Conservation (phyloP, 2,888 invertebrate genomes). For the Dasysyrphus tricinctus region DNA sequence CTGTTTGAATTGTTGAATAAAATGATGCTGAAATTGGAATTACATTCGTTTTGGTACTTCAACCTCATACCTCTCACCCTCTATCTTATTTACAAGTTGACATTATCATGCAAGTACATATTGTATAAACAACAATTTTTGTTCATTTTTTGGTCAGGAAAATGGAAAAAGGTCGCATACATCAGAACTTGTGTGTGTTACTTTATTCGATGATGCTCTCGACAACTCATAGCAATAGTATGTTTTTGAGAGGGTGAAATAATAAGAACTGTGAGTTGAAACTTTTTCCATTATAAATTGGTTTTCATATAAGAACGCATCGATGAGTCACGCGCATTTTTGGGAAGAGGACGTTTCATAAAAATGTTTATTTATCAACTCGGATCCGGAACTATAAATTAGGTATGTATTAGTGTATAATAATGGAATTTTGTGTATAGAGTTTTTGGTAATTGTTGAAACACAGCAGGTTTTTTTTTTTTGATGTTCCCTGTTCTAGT, state of each 20-base stretch:
- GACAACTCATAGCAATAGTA: neutral
- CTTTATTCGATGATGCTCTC: neutral
- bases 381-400: neutral
- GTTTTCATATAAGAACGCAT: slow-evolving; percentile 59
- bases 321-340: slow-evolving; percentile 66
- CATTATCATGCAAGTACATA: slow-evolving; percentile 50
- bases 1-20: slow-evolving; percentile 13
- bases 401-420: neutral
- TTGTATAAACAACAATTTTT: slow-evolving; percentile 48
- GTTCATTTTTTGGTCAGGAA: slow-evolving; percentile 36
- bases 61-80: neutral
- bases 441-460: neutral
- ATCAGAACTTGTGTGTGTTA: neutral
- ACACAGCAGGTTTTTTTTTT: neutral
- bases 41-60: slow-evolving; percentile 66
- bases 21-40: slow-evolving; percentile 55
- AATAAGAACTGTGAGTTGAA: slow-evolving; percentile 18
- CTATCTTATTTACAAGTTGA: slow-evolving; percentile 36
- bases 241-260: neutral
- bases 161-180: neutral
- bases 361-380: slow-evolving; percentile 8
- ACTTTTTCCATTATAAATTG: slow-evolving; percentile 56
- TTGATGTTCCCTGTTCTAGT: no score
- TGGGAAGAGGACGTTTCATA: neutral
- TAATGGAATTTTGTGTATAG: slow-evolving; percentile 4